These are phyloP conservation scores for Brienomyrus brachyistius DNA, from an alignment of 2,113 vertebrate genomes.

Conservation along the genomic window DNA sequence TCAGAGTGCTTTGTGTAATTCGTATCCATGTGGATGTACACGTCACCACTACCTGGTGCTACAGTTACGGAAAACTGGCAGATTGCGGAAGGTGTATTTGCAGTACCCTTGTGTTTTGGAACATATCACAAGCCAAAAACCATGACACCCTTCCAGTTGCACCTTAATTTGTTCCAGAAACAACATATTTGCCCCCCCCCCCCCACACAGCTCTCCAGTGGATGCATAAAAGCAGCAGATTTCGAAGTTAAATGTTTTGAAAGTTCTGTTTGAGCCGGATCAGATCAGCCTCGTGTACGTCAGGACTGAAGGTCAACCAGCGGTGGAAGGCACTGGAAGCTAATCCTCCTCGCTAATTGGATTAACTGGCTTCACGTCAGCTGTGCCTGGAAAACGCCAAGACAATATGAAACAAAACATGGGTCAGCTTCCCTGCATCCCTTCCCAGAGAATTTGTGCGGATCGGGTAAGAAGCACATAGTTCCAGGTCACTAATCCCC, in stretches of 20 bases:
- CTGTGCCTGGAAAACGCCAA: not conserved
- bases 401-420: not conserved
- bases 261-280: not conserved
- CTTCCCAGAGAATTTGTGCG: not conserved
- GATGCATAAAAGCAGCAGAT: not conserved
- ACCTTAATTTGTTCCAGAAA: not conserved
- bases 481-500: not conserved
- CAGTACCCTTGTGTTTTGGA: not conserved
- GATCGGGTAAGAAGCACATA: not conserved
- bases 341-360: not conserved
- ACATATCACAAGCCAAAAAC: not conserved
- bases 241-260: not conserved
- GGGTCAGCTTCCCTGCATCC: not conserved
- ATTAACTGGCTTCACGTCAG: not conserved
- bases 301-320: not conserved
- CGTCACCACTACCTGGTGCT: not conserved
- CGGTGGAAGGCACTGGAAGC: not conserved
- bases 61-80: not conserved
- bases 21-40: not conserved
- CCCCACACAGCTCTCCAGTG: not conserved
- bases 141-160: not conserved
- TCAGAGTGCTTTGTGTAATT: not conserved
- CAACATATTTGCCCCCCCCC: not conserved
- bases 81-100: not conserved
- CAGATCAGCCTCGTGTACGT: not conserved